Evolutionary conservation across 1,140 invertebrate species (phyloP).

Genomic region (Panulirus ornatus): DNA sequence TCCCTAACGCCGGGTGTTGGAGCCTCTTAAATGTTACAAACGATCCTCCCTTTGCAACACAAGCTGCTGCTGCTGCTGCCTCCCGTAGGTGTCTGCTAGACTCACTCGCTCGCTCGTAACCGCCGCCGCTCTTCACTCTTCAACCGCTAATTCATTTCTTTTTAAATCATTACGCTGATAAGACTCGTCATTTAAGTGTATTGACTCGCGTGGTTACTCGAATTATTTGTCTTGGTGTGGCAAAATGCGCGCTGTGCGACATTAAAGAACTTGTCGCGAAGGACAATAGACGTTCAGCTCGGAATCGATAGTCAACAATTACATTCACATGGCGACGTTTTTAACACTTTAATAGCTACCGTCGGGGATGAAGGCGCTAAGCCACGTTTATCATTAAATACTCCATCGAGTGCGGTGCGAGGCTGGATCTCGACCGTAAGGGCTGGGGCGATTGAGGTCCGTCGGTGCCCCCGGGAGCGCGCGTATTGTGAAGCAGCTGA

Average conservation of each 20-base stretch:
- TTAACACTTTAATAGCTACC: slow-evolving; percentile 53
- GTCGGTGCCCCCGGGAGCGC: not conserved
- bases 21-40: slow-evolving; percentile 35
- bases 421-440: not conserved
- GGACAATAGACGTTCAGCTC: slow-evolving; percentile 41
- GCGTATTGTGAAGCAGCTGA: slow-evolving; percentile 31
- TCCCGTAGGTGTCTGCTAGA: too few relatives aligned
- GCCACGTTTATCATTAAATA: slow-evolving; percentile 1
- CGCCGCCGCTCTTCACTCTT: too few relatives aligned
- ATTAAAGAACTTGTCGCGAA: slow-evolving; percentile 25
- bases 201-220: too few relatives aligned
- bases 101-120: too few relatives aligned
- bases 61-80: too few relatives aligned
- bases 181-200: too few relatives aligned
- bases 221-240: not conserved
- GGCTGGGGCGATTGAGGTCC: not conserved
- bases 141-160: too few relatives aligned
- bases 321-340: slow-evolving; percentile 64
- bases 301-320: slow-evolving; percentile 65
- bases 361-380: not conserved
- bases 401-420: not conserved
- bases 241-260: not conserved
- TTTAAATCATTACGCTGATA: too few relatives aligned
- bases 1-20: slow-evolving; percentile 19
- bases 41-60: not conserved